Percentiles rank a stretch among this genome's conserved stretches.
Conservation (phyloP, 2,888 invertebrate species). For the Drosophila affinis region DNA sequence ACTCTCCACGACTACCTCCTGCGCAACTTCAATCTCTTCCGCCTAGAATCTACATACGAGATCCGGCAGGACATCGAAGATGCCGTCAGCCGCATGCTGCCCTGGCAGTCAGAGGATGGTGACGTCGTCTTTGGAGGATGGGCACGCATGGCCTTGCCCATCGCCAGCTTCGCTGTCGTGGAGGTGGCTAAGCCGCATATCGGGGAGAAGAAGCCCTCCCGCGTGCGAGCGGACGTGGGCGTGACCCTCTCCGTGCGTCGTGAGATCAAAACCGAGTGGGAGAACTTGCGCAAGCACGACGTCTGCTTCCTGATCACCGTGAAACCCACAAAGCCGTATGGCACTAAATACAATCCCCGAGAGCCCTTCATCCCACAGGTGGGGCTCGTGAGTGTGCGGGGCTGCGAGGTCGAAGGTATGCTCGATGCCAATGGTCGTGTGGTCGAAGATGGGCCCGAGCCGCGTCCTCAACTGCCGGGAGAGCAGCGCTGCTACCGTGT, state of each 20-base stretch:
- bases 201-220: slow-evolving; percentile 96
- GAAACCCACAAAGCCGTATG: slow-evolving; percentile 92
- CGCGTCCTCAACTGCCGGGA: slow-evolving; percentile 93
- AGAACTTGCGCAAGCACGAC: slow-evolving; percentile 97
- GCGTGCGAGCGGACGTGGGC: slow-evolving; percentile 97
- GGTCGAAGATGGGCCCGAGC: slow-evolving; percentile 97
- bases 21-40: slow-evolving; percentile 98
- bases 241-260: slow-evolving; percentile 95
- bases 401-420: slow-evolving; percentile 99
- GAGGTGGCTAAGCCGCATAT: slow-evolving; percentile 97
- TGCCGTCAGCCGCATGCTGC: slow-evolving; percentile 96
- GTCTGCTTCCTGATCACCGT: slow-evolving; percentile 98
- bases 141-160: slow-evolving; percentile 99
- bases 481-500: slow-evolving; percentile 96
- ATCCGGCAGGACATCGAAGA: slow-evolving; percentile 99
- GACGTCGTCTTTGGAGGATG: slow-evolving; percentile 97
- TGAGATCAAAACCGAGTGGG: slow-evolving; percentile 98
- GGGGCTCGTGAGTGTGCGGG: slow-evolving; percentile 95
- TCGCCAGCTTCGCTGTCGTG: slow-evolving; percentile 95
- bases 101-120: slow-evolving; percentile 96
- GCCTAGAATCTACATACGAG: slow-evolving; percentile 97
- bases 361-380: slow-evolving; percentile 96
- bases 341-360: slow-evolving; percentile 91
- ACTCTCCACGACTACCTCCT: slow-evolving; percentile 98
- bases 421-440: slow-evolving; percentile 96